phyloP scores from a whole-genome alignment of 2,797 vertebrate species.

The Mormyrus hasselquistii region DNA sequence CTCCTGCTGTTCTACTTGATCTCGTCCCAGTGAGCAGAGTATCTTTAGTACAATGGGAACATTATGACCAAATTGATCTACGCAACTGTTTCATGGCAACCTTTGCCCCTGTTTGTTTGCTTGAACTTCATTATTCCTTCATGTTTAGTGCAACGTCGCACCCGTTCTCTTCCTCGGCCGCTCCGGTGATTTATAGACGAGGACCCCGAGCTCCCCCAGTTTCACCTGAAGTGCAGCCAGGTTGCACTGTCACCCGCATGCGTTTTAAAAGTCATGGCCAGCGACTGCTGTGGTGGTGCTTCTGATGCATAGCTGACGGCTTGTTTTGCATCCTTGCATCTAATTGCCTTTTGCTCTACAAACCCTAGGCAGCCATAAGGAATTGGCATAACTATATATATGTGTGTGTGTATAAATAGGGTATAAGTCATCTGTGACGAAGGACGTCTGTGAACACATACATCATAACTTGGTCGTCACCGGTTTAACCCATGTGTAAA shows the following conservation, averaged over 20 bases:
- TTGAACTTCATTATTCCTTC: background rate
- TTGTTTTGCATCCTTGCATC: background rate
- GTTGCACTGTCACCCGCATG: background rate
- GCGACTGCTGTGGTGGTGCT: background rate
- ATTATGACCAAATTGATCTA: background rate
- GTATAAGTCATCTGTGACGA: background rate
- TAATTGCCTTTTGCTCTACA: constrained; percentile 1
- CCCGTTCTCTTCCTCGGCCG: background rate
- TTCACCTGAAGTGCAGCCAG: background rate
- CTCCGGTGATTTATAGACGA: background rate
- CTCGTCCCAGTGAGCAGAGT: background rate
- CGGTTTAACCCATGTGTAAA: background rate
- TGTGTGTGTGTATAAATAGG: background rate
- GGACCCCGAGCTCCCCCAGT: background rate
- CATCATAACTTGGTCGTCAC: background rate
- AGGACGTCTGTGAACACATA: background rate
- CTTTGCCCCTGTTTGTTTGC: background rate
- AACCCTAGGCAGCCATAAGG: constrained; percentile 6
- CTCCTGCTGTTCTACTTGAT: background rate
- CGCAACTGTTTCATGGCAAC: background rate
- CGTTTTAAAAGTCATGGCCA: background rate
- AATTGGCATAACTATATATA: background rate
- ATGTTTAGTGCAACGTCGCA: background rate
- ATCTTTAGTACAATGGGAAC: background rate
- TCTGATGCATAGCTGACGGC: background rate